Conservation (phyloP, 2,797 vertebrate genomes). For the Hypotaenidia okinawae region DNA sequence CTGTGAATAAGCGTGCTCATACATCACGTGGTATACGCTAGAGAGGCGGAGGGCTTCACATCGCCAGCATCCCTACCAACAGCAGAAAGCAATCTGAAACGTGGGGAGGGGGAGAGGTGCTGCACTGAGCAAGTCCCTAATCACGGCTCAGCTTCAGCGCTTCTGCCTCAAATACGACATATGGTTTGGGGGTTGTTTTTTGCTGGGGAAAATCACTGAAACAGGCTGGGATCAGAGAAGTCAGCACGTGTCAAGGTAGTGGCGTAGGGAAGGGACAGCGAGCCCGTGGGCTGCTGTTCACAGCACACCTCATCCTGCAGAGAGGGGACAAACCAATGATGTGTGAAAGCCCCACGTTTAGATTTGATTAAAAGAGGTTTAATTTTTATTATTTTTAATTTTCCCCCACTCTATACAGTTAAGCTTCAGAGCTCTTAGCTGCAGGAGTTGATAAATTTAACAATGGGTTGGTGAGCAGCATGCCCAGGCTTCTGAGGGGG, state of each 20-base stretch:
- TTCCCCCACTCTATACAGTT: neutral
- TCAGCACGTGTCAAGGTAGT: neutral
- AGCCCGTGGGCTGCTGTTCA: neutral
- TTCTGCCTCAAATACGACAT: neutral
- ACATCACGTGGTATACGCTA: accelerated
- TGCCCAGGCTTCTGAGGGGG: neutral
- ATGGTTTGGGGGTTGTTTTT: neutral
- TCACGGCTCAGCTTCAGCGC: neutral
- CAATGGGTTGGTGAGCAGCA: neutral
- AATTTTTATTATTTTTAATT: neutral
- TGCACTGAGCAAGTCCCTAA: neutral
- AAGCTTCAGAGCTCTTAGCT: neutral
- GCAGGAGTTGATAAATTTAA: neutral
- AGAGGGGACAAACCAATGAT: neutral
- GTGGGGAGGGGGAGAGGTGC: neutral
- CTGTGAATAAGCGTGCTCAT: neutral
- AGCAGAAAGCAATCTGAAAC: neutral
- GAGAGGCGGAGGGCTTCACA: neutral
- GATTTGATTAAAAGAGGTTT: neutral
- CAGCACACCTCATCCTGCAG: neutral
- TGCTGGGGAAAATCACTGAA: neutral
- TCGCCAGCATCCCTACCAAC: neutral
- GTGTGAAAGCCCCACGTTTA: neutral
- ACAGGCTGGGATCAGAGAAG: neutral
- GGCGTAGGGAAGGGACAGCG: accelerated